A percentile compares a stretch with the other conserved stretches of the same genome.
phyloP scores from a whole-genome alignment of 2,888 invertebrate genomes.

The Drosophila nr. medialis region DNA sequence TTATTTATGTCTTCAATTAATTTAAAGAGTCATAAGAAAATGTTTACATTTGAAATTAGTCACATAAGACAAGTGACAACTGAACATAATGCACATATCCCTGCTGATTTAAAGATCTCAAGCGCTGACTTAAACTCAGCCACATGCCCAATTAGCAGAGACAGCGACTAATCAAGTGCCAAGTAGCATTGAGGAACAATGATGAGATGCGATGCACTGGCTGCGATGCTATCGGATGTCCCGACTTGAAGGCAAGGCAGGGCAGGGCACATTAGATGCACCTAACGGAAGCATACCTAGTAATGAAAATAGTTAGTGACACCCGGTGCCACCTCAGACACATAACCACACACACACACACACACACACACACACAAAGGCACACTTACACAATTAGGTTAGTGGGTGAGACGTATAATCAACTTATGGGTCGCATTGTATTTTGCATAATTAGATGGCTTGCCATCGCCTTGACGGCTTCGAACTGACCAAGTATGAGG shows the following conservation, averaged over 20 bases:
- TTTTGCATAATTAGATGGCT: conserved; percentile 72
- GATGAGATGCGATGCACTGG: conserved; percentile 46
- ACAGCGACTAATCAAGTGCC: conserved; percentile 73
- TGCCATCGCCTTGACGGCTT: conserved; percentile 55
- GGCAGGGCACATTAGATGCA: conserved; percentile 14
- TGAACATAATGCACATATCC: conserved; percentile 55
- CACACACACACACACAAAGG: neutral
- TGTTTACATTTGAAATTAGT: conserved; percentile 19
- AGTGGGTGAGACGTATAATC: conserved; percentile 79
- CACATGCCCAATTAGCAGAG: conserved; percentile 61
- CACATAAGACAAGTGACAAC: conserved; percentile 28
- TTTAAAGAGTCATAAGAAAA: neutral
- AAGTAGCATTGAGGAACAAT: conserved; percentile 71
- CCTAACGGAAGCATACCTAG: conserved; percentile 33
- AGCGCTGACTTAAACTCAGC: conserved; percentile 7
- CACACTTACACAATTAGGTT: conserved; percentile 64
- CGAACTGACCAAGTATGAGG: conserved; percentile 48
- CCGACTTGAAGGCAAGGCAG: conserved; percentile 60
- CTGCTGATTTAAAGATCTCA: neutral
- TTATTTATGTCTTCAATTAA: neutral
- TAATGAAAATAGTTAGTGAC: conserved; percentile 56
- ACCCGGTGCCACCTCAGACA: conserved; percentile 42
- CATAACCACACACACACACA: conserved; percentile 6
- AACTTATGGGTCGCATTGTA: conserved; percentile 72
- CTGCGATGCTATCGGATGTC: conserved; percentile 57